Base-by-base conservation (phyloP, 2,797 vertebrate genomes). In the Myotis vivesi region DNA sequence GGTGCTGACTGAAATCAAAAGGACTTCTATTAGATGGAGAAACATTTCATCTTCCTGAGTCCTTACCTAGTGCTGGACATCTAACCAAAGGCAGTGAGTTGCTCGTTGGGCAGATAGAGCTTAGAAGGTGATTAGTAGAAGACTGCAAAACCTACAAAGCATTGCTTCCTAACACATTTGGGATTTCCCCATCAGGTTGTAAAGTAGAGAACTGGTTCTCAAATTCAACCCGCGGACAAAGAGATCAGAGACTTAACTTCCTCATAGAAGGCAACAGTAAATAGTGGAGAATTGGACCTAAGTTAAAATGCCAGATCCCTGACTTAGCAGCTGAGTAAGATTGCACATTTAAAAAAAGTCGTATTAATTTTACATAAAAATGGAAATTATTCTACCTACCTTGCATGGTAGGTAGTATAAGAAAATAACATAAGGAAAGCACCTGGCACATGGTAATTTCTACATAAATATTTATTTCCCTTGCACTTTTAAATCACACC, bases 1-100 rank as follows among this genome's bases (percentile, higher is more conserved):
- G 0, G 2, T 81, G 4, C 44, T 87, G 86, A 89, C 17, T 89
- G 25, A 33, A 23, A 92, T 92, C 71, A 91, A 95, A 89, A 28
- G 25, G 80, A 81, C 38, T 90, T 82, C 44, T 91, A 53, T 97
- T 85, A 95, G 79, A 49, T 57, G 62, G 33, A 89, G 36, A 79
- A 68, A 75, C 23, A 64, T 79, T 87, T 92, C 16, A 89, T 81
- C 64, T 82, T 28, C 33, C 9, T 23, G 49, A 75, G 22, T 82
- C 33, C 59, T 71, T 30, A 22, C 46, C 16, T n/a, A 36, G 10
- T 8, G 4, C 51, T 93, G 57, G 25, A 33, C 6, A 84, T 79
- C 19, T 91, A 79, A 72, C 19, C 55, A 72, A 95, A 92, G 19
- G 7, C 25, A 83, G 62, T 33, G 36, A 57, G 9, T 86, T 80